These are phyloP conservation scores for Galendromus occidentalis DNA, from an alignment of 1,140 invertebrate species.

Conservation along the genomic window DNA sequence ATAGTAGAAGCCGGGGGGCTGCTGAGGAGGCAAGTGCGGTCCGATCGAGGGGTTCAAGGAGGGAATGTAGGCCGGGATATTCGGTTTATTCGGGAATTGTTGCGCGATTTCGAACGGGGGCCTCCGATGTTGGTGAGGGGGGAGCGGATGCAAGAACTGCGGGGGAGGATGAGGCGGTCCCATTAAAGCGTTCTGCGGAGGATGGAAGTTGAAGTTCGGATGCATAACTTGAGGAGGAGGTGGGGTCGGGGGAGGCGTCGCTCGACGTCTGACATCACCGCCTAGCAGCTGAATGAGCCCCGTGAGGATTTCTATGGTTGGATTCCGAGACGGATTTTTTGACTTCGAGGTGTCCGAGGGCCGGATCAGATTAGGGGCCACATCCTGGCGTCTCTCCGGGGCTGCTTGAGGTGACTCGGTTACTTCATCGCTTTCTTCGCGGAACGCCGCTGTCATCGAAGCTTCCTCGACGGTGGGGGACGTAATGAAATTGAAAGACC, in stretches of 20 bases:
- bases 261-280: slow-evolving; percentile 50
- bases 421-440: not conserved
- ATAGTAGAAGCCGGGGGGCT: not conserved
- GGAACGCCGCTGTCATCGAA: not conserved
- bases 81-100: slow-evolving; percentile 11
- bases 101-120: slow-evolving; percentile 12
- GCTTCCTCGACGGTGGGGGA: not conserved
- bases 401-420: not conserved
- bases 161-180: not conserved
- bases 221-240: not conserved
- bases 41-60: not conserved
- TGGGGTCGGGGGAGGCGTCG: slow-evolving; percentile 23
- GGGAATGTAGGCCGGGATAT: not conserved
- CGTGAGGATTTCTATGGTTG: slow-evolving; percentile 50
- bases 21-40: not conserved
- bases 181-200: not conserved
- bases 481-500: not conserved
- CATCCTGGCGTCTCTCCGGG: not conserved
- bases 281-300: slow-evolving; percentile 69
- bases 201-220: not conserved
- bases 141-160: not conserved
- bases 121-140: slow-evolving; percentile 12
- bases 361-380: not conserved
- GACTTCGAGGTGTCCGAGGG: slow-evolving; percentile 11
- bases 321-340: slow-evolving; percentile 14